A percentile compares a stretch with the other conserved stretches of the same genome.
These are phyloP conservation scores for Mycogona germanica DNA, from an alignment of 2,888 invertebrate species.

Conservation along the genomic window DNA sequence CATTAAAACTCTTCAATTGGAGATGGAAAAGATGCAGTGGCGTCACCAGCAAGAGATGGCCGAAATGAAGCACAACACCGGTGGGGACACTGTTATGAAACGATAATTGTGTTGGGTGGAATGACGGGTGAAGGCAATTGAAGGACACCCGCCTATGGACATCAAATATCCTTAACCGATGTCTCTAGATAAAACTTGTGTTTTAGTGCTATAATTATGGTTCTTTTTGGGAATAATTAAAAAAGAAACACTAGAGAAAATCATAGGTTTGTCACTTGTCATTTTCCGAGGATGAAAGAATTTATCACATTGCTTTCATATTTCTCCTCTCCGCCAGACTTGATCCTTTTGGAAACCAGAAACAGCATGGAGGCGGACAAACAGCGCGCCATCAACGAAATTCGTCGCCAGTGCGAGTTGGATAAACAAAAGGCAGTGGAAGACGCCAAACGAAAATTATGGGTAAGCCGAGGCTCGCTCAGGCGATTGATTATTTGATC, in stretches of 20 bases:
- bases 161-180: no score
- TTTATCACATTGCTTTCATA: not conserved
- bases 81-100: constrained; percentile 36
- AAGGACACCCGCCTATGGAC: no score
- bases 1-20: constrained; percentile 47
- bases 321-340: constrained; percentile 39
- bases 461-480: constrained; percentile 42
- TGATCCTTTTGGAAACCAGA: constrained; percentile 54
- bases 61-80: constrained; percentile 58
- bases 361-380: constrained; percentile 57
- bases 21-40: constrained; percentile 57
- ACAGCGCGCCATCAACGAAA: constrained; percentile 48
- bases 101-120: no score
- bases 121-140: no score
- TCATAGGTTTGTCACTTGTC: no score
- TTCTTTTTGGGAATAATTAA: no score
- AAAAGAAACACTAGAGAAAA: no score
- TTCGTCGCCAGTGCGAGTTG: constrained; percentile 49
- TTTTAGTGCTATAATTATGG: not conserved
- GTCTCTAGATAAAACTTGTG: not conserved
- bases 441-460: constrained; percentile 74
- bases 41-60: constrained; percentile 57
- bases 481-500: constrained; percentile 7
- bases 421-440: constrained; percentile 59
- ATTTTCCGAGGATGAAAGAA: no score